These are phyloP conservation scores for Pecten maximus DNA, from an alignment of 2,888 invertebrate species.

Conservation along the genomic window DNA sequence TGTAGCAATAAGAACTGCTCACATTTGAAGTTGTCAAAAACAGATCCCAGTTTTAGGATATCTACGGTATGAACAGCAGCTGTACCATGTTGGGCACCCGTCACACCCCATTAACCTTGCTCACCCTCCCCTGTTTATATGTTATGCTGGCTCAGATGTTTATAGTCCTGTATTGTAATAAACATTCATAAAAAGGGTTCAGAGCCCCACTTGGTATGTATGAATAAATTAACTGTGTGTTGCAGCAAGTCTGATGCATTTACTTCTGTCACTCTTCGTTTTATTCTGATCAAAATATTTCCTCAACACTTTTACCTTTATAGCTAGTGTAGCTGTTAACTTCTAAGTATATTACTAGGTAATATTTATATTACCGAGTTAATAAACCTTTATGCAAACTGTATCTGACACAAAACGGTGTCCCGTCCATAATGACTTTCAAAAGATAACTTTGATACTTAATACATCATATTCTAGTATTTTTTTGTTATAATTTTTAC, in stretches of 20 bases:
- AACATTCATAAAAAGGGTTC: slow-evolving; percentile 16
- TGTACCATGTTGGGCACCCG: slow-evolving; percentile 11
- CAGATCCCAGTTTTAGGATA: background rate
- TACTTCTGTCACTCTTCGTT: background rate
- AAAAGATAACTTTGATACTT: no score
- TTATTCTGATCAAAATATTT: background rate
- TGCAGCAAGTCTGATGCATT: background rate
- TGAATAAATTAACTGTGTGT: background rate
- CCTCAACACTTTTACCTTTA: no score
- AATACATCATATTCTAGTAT: no score
- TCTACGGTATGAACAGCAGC: slow-evolving; percentile 14
- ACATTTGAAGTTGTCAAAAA: background rate
- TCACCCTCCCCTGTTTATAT: background rate
- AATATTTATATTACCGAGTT: no score
- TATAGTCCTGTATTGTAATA: background rate
- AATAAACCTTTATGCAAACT: no score
- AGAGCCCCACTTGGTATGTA: background rate
- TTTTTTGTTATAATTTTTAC: no score
- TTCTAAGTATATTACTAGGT: no score
- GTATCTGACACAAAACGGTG: no score
- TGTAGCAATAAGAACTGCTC: background rate
- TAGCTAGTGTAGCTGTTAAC: no score
- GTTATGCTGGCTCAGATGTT: background rate
- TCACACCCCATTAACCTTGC: slow-evolving; percentile 20
- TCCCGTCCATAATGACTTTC: no score